Base-by-base conservation (phyloP, 2,888 invertebrate species). In the Parelbella ahira region DNA sequence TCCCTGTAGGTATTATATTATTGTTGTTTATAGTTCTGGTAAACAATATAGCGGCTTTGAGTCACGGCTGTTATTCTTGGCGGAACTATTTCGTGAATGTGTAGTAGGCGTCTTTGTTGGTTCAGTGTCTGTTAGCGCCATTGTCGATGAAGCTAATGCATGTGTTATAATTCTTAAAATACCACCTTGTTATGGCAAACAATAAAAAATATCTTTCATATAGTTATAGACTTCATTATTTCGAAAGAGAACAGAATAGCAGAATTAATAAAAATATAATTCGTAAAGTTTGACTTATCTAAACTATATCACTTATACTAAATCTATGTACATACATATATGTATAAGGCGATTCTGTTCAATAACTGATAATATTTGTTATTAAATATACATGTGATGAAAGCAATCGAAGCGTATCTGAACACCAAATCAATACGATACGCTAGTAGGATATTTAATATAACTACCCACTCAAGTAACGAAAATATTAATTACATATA, bases 61-160 rank as follows among this genome's bases (percentile, higher is more conserved):
- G 33, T 41, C 41, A 32, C 15, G 27, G 19, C 5, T 9, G 33
- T 41, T 33, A 12, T 32, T 32, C 24, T 41, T 39, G 32, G 33
- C 25, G 12, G 25, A 33, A 41, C 41, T 41, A 33, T 41, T 41
- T 33, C 19, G 9, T 33, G 8, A 23, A 24, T 12, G n/a, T 5
- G 4, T 18, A n/a, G 39, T 39, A 21, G 39, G 39, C 25, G 39
- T 32, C 32, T 39, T 32, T 25, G 39, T 39, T 32, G 19, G 24
- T 11, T 19, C 18, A 25, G 19, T 39, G 24, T 38, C 30, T 24
- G 30, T 30, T 32, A 23, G 8, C 24, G 24, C 11, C 8, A 32
- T 32, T 25, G 32, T 39, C 11, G 29, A 6, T 24, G 24, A 24
- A 18, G 23, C 23, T 23, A 23, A n/a, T n/a, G n/a, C n/a, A n/a